Base-by-base conservation (phyloP, 2,797 vertebrate species). In the Rhynchotus rufescens region DNA sequence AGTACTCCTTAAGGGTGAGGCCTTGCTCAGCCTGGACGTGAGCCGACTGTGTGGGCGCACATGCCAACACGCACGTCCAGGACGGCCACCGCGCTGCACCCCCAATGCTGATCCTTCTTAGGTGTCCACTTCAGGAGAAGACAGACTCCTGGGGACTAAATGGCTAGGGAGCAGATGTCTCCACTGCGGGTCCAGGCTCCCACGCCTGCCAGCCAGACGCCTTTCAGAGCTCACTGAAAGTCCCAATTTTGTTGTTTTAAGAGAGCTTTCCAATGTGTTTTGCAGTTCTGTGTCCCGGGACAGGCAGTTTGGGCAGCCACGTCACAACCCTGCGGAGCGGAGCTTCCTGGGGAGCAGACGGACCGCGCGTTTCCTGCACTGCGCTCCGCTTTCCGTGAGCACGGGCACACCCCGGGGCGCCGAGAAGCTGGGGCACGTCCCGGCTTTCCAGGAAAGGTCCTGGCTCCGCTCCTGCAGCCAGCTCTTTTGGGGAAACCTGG, bases 321-420 rank as follows among this genome's bases (percentile, higher is more conserved):
- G 17, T 56, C 30, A 11, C 17, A n/a, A 30, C 6, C 16, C 17
- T 10, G 26, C 6, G 7, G 54, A n/a, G 54, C 4, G 30, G 30
- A n/a, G 54, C 54, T n/a, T 56, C 54, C 30, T n/a, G 54, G 10
- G 4, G 28, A 54, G 28, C 15, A 19, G 52, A 11, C 17, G 52
- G 59, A 59, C 34, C 72, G 10, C 0, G 20, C 4, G 3, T 28
- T 36, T 76, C 44, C 56, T 72, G 1, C 9, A 6, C 26, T 22
- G 21, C 62, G 1, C 9, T 6, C 26, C 20, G 21, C 62, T 71
- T 69, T 45, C 67, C 64, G 49, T 34, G 44, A 47, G 13, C 6
- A 6, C n/a, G 42, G 17, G 19, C 1, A 0, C 17, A n/a, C 1
- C 5, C 60, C 1, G 6, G 36, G 36, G 38, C 1, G 3, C 28